A percentile compares a stretch with the other conserved stretches of the same genome.
These are phyloP conservation scores for Heliconius eleuchia DNA, from an alignment of 1,140 invertebrate species.

Conservation along the genomic window DNA sequence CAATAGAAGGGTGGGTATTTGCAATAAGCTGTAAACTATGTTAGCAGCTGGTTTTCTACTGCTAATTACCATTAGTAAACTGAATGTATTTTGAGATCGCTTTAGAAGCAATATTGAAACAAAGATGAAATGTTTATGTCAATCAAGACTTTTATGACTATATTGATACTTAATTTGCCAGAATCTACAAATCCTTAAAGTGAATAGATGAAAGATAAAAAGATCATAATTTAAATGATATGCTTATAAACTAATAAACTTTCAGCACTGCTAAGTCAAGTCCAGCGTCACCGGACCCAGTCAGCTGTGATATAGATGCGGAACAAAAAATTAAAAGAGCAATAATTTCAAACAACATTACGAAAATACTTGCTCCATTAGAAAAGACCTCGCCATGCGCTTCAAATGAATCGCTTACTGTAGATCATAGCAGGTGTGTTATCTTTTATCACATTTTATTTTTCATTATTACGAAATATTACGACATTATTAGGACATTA, in stretches of 20 bases:
- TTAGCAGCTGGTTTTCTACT: background rate
- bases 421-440: constrained; percentile 84
- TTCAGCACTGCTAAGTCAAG: constrained; percentile 79
- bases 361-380: constrained; percentile 63
- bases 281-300: constrained; percentile 80
- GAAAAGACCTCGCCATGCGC: constrained; percentile 86
- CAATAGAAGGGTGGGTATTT: constrained; percentile 62
- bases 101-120: background rate
- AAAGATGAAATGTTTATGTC: background rate
- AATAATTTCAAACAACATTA: constrained; percentile 58
- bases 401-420: constrained; percentile 89
- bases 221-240: background rate
- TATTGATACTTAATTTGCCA: background rate
- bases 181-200: background rate
- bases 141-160: too few relatives aligned
- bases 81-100: background rate
- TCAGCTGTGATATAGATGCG: constrained; percentile 46
- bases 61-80: background rate
- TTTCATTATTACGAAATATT: background rate
- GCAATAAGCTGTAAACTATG: constrained; percentile 5
- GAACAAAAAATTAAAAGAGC: constrained; percentile 61
- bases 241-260: constrained; percentile 25
- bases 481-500: background rate
- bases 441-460: background rate
- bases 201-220: background rate